A percentile compares a stretch with the other conserved stretches of the same genome.
These are phyloP conservation scores for Trachymyrmex cornetzi DNA, from an alignment of 1,140 invertebrate genomes.

Conservation along the genomic window DNA sequence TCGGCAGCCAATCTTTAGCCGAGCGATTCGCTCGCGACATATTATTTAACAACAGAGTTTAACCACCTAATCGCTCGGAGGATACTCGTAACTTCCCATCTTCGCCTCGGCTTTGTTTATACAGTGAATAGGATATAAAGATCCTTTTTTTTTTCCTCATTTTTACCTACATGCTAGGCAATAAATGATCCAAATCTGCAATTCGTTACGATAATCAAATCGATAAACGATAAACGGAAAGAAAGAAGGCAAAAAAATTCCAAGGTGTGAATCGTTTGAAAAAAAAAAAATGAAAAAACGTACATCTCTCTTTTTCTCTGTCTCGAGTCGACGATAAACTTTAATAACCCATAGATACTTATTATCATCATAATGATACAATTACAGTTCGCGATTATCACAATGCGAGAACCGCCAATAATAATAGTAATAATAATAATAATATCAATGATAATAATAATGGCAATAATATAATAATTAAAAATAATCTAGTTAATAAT, in stretches of 20 bases:
- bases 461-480: slow-evolving; percentile 81
- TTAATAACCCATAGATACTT: slow-evolving; percentile 78
- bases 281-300: slow-evolving; percentile 64
- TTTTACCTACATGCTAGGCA: slow-evolving; percentile 80
- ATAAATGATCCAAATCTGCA: slow-evolving; percentile 72
- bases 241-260: slow-evolving; percentile 72
- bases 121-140: slow-evolving; percentile 81
- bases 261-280: slow-evolving; percentile 66
- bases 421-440: slow-evolving; percentile 68
- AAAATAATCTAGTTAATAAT: slow-evolving; percentile 72
- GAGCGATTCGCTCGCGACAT: slow-evolving; percentile 80
- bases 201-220: slow-evolving; percentile 72
- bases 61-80: slow-evolving; percentile 82
- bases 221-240: slow-evolving; percentile 60
- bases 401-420: slow-evolving; percentile 62
- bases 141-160: slow-evolving; percentile 72
- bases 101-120: slow-evolving; percentile 74
- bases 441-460: slow-evolving; percentile 75
- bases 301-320: slow-evolving; percentile 64
- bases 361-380: slow-evolving; percentile 61
- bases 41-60: slow-evolving; percentile 85
- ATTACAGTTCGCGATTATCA: slow-evolving; percentile 66
- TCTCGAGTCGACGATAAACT: slow-evolving; percentile 75
- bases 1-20: slow-evolving; percentile 77
- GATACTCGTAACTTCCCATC: slow-evolving; percentile 73